Conservation (phyloP, 1,140 invertebrate genomes). For the Drosophila nasuta region DNA sequence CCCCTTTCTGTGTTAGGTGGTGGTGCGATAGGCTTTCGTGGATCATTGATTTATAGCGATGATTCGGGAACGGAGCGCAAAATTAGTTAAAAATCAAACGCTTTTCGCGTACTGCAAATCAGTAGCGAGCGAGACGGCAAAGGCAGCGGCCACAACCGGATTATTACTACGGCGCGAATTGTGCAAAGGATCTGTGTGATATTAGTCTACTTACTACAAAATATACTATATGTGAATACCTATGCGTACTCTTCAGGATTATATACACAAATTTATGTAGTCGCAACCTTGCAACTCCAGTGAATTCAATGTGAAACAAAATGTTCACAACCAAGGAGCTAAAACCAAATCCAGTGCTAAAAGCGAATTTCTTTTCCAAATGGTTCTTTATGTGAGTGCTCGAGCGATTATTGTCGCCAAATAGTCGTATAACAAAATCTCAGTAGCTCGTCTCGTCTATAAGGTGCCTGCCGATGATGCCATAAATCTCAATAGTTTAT, state of each 20-base stretch:
- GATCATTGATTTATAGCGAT: constrained; percentile 78
- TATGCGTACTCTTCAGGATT: neutral
- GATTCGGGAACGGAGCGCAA: constrained; percentile 51
- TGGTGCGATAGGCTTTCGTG: constrained; percentile 51
- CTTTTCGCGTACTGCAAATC: constrained; percentile 45
- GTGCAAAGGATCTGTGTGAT: constrained; percentile 42
- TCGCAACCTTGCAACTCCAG: constrained; percentile 2
- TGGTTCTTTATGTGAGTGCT: constrained; percentile 83
- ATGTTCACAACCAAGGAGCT: constrained; percentile 58
- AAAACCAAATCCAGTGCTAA: constrained; percentile 76
- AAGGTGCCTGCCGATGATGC: neutral
- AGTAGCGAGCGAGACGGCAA: constrained; percentile 54
- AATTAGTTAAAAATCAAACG: constrained; percentile 69
- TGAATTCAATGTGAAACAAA: constrained; percentile 25
- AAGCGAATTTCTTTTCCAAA: constrained; percentile 80
- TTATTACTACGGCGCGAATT: neutral
- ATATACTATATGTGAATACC: neutral
- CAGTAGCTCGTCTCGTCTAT: constrained; percentile 2
- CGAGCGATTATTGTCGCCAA: neutral
- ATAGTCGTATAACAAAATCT: constrained; percentile 23
- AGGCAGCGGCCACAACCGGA: constrained; percentile 37
- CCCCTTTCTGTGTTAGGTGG: constrained; percentile 40
- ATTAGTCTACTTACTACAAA: constrained; percentile 10
- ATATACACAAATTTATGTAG: neutral
- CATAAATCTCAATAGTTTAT: constrained; percentile 24